Percentiles rank a stretch among this genome's conserved stretches.
Evolutionary conservation across 2,888 invertebrate genomes (phyloP).

Genomic region (Ditula angustiorana): DNA sequence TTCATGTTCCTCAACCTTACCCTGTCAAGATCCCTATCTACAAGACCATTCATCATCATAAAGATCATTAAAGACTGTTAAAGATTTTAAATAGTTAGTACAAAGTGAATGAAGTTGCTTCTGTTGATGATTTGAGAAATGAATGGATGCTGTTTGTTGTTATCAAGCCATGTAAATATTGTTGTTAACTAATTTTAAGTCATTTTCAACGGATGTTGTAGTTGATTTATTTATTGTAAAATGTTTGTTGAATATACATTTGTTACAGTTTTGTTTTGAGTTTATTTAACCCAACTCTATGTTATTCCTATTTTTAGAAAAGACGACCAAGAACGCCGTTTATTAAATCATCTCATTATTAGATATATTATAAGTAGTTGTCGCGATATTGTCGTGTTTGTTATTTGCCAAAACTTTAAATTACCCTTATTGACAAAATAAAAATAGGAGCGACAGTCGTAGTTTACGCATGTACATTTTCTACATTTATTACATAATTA

Average conservation of each 20-base stretch:
- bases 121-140: constrained; percentile 46
- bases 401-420: no score
- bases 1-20: constrained; percentile 91
- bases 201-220: constrained; percentile 86
- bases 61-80: constrained; percentile 60
- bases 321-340: no score
- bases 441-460: no score
- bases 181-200: constrained; percentile 81
- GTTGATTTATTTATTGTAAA: constrained; percentile 84
- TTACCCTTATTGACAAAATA: no score
- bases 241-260: constrained; percentile 46
- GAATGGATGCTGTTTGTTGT: constrained; percentile 46
- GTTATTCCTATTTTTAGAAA: not conserved
- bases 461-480: no score
- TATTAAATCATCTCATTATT: no score
- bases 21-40: constrained; percentile 90
- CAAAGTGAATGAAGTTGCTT: constrained; percentile 26
- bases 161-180: constrained; percentile 73
- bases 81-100: not conserved
- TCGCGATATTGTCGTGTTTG: no score
- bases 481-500: no score
- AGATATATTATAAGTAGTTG: no score
- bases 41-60: constrained; percentile 86
- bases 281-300: not conserved
- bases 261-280: constrained; percentile 13